Conservation (phyloP, 2,888 invertebrate genomes). For the Zygogramma bicolorata region DNA sequence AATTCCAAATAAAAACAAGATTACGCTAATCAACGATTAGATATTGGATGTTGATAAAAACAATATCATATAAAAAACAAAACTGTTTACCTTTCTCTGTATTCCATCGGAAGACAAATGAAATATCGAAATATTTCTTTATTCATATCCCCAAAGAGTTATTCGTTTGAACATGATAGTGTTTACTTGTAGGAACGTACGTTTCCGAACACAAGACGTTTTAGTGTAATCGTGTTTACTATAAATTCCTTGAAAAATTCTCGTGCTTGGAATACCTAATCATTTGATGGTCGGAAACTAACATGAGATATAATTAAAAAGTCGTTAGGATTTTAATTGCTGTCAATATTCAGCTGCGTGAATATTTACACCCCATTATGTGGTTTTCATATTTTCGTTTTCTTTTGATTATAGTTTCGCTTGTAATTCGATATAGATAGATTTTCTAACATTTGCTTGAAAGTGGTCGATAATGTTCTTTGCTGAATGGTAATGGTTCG, state of each 20-base stretch:
- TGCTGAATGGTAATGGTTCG: too few species aligned
- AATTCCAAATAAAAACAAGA: too few species aligned
- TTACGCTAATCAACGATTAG: too few species aligned
- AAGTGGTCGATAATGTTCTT: too few species aligned
- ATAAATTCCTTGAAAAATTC: neutral
- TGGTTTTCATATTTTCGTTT: neutral
- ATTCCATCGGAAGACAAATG: neutral
- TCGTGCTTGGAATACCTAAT: neutral
- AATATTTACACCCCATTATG: neutral
- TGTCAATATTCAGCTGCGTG: neutral
- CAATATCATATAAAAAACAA: neutral
- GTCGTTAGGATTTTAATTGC: neutral
- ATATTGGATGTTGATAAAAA: too few species aligned
- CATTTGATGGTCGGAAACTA: neutral
- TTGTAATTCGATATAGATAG: too few species aligned
- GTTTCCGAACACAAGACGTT: neutral
- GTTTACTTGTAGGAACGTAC: neutral
- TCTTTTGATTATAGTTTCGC: too few species aligned
- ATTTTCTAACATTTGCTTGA: too few species aligned
- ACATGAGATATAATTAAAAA: constrained; percentile 1
- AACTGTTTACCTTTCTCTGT: neutral
- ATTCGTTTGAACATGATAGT: neutral
- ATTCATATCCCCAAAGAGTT: neutral
- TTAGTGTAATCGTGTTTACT: neutral
- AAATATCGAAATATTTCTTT: too few species aligned